These are phyloP conservation scores for Camptogramma bilineatum DNA, from an alignment of 2,888 invertebrate genomes.

Conservation along the genomic window DNA sequence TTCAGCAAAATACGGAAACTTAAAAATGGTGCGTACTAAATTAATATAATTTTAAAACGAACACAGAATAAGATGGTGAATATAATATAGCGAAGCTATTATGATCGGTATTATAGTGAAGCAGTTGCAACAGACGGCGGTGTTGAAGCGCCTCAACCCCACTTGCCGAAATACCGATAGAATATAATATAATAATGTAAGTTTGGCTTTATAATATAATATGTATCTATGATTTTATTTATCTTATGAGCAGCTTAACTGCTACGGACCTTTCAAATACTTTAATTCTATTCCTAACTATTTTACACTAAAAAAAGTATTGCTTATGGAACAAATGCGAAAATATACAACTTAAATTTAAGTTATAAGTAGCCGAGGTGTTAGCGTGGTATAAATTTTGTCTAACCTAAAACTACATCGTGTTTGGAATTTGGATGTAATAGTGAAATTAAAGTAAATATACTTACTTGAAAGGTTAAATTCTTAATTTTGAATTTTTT, in stretches of 20 bases:
- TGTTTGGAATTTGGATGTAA: slow-evolving; percentile 24
- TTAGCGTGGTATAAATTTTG: slow-evolving; percentile 19
- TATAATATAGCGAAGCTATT: neutral
- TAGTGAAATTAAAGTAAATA: neutral
- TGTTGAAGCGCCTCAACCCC: neutral
- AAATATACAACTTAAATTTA: slow-evolving; percentile 29
- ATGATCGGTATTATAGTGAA: neutral
- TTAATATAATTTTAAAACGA: neutral
- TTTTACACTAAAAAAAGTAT: slow-evolving; percentile 29
- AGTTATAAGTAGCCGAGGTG: slow-evolving; percentile 13
- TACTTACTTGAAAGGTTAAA: no score
- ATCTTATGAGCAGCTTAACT: neutral
- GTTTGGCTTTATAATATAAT: no score
- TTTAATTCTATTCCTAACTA: slow-evolving; percentile 24
- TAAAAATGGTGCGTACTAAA: neutral
- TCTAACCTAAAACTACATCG: slow-evolving; percentile 27
- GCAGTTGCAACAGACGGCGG: neutral
- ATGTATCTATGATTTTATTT: neutral
- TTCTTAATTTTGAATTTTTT: no score
- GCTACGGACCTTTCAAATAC: slow-evolving; percentile 25
- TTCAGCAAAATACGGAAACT: neutral
- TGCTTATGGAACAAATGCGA: slow-evolving; percentile 23
- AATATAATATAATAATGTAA: neutral
- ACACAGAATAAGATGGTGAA: neutral
- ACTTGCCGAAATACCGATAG: neutral